These are phyloP conservation scores for Sturmia bella DNA, from an alignment of 2,888 invertebrate species.

Conservation along the genomic window DNA sequence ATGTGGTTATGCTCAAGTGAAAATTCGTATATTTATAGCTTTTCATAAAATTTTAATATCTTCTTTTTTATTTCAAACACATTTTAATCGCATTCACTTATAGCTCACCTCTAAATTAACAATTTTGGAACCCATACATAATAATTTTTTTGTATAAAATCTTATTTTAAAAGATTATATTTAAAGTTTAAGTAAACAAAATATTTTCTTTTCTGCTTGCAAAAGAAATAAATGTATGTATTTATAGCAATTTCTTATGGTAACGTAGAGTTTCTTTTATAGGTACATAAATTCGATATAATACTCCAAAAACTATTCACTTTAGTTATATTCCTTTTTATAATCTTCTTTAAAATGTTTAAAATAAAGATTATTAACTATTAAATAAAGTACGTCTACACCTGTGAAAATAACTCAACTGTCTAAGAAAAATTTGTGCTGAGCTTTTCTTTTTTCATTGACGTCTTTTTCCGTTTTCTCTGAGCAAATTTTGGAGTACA, in stretches of 20 bases:
- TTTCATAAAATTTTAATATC: conserved; percentile 15
- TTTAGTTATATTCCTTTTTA: conserved; percentile 52
- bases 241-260: conserved; percentile 2
- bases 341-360: conserved; percentile 41
- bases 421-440: conserved; percentile 70
- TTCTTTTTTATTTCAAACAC: neutral
- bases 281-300: conserved; percentile 51
- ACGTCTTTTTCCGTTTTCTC: conserved; percentile 37
- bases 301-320: conserved; percentile 32
- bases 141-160: conserved; percentile 79
- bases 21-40: conserved; percentile 24
- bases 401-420: conserved; percentile 76
- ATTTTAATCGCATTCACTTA: neutral
- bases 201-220: conserved; percentile 18
- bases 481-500: conserved; percentile 28
- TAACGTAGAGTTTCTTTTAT: conserved; percentile 60
- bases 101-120: conserved; percentile 90
- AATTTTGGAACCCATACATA: conserved; percentile 96
- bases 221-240: conserved; percentile 41
- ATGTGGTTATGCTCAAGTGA: neutral
- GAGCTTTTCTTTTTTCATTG: conserved; percentile 39
- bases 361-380: conserved; percentile 47
- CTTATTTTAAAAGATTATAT: conserved; percentile 43
- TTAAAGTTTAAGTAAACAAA: conserved; percentile 30
- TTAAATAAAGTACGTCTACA: conserved; percentile 72